Evolutionary conservation across 64 coral and sea anemone species (phyloP), one percentile per base, ranked within the genome.

Genomic region (Stichodactyla mertensii): DNA sequence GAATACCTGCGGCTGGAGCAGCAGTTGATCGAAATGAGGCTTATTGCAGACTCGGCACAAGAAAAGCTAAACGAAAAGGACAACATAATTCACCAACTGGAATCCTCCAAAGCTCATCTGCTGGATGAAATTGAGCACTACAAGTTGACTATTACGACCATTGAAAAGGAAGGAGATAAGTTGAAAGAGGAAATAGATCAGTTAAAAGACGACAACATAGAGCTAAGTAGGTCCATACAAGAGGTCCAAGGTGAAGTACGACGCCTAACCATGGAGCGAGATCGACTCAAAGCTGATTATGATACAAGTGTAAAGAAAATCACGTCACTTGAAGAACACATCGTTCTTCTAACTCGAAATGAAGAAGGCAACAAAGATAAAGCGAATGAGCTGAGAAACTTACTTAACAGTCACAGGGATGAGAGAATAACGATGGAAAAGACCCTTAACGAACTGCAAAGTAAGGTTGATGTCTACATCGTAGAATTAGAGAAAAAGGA

Each of bases 21-120:
- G 66, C 85, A 98, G 83, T 51, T 98, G 12, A 88, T 86, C 23
- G 96, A 98, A 84, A 61, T 94, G 52, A 94, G 88, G 20, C 79
- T 98, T 22, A 82, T 92, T 16, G 64, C 77, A 31, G 96, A 95
- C 66, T 91, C 88, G 52, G 86, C 90, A 77, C 93, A 98, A 88
- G 93, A 94, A 52, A 94, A 92, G 88, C 59, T 92, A 7, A 92
- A 92, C 86, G 96, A 92, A 80, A 98, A 95, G 56, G 96, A 98
- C 20, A 92, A 92, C 16, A 69, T 92, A 4, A 87, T 98, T 70
- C 88, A 94, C 55, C 92, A 94, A 61, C 85, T 98, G 24, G 84
- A 92, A 77, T 88, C 93, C 58, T 90, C 88, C 15, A 95, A 87
- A 79, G 52, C 64, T 12, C 89, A 85, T 71, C 70, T 98, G 16